Conservation (phyloP, 1,140 invertebrate species). For the Cydia amplana region DNA sequence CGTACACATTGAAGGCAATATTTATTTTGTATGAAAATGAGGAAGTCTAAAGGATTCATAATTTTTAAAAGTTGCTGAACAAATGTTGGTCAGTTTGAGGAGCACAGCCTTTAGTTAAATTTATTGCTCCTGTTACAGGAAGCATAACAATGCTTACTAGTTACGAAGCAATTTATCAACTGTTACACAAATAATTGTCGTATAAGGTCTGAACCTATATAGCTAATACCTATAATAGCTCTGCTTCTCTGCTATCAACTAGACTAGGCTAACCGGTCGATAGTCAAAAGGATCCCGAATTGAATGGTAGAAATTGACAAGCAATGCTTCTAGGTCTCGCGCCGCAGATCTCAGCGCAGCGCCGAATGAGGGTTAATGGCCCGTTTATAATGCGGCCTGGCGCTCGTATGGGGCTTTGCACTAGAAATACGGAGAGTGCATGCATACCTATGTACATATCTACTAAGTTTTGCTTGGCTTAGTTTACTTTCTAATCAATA, state of each 20-base stretch:
- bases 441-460: background rate
- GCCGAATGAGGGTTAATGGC: conserved; percentile 7
- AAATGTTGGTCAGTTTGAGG: no score
- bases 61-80: no score
- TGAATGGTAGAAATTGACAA: background rate
- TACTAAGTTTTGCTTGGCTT: background rate
- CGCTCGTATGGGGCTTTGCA: background rate
- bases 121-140: no score
- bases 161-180: no score
- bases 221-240: background rate
- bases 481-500: background rate
- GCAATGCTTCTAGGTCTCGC: conserved; percentile 1
- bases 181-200: no score
- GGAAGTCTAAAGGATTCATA: no score
- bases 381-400: background rate
- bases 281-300: background rate
- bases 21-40: no score
- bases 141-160: no score
- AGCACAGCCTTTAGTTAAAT: no score
- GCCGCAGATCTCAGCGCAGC: background rate
- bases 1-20: no score
- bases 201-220: background rate
- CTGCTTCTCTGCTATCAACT: background rate
- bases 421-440: background rate
- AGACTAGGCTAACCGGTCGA: background rate